These are phyloP conservation scores for Caloenas nicobarica DNA, from an alignment of 2,113 vertebrate species.

Conservation along the genomic window DNA sequence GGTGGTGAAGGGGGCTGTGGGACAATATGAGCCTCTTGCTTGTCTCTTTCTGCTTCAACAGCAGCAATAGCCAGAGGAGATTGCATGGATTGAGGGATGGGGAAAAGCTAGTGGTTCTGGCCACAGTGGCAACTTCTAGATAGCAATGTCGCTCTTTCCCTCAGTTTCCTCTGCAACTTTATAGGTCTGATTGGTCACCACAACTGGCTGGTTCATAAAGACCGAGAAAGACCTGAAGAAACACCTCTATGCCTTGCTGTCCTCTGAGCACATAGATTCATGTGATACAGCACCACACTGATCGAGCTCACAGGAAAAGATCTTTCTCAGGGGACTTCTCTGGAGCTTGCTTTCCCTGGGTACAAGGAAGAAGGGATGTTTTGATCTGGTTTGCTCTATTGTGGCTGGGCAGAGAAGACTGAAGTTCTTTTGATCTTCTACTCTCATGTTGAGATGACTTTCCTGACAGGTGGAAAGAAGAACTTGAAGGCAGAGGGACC, in stretches of 20 bases:
- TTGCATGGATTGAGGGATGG: accelerated
- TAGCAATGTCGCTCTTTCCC: neutral
- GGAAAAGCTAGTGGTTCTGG: neutral
- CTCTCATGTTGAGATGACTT: neutral
- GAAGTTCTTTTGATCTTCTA: neutral
- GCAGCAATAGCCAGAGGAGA: neutral
- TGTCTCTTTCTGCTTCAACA: neutral
- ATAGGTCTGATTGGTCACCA: neutral
- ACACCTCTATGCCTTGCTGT: neutral
- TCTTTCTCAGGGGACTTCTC: neutral
- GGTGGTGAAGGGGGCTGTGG: neutral
- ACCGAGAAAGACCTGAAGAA: neutral
- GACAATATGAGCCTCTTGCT: neutral
- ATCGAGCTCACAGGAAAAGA: neutral
- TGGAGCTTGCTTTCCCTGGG: neutral
- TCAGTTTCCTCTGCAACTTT: neutral
- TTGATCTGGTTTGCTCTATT: neutral
- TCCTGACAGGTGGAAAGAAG: neutral
- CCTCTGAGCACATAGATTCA: neutral
- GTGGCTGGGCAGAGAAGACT: neutral
- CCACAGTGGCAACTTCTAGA: neutral
- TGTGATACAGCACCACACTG: neutral
- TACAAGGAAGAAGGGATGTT: neutral
- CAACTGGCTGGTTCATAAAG: neutral
- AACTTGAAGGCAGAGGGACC: neutral